Conservation (phyloP, 2,113 vertebrate species). For the Seriola dumerili region DNA sequence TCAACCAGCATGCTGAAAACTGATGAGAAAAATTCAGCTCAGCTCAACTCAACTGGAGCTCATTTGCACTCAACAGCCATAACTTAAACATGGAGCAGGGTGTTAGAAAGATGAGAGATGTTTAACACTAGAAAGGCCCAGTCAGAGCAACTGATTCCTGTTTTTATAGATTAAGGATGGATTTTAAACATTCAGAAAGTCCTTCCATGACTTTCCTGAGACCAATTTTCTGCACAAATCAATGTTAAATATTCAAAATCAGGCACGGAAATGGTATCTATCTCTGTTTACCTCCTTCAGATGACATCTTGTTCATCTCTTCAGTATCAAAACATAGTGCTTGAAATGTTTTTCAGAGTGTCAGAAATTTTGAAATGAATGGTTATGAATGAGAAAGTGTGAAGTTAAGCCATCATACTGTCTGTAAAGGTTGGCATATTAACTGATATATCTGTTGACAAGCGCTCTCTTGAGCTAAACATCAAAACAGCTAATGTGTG, state of each 20-base stretch:
- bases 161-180: slow-evolving; percentile 24
- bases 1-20: slow-evolving; percentile 40
- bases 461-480: slow-evolving; percentile 2
- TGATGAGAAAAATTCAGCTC: slow-evolving; percentile 60
- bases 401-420: not conserved
- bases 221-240: slow-evolving; percentile 3
- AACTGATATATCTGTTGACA: not conserved
- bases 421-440: not conserved
- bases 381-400: not conserved
- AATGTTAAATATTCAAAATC: slow-evolving; percentile 13
- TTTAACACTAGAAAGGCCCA: slow-evolving; percentile 38
- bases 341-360: not conserved
- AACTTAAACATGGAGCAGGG: slow-evolving; percentile 47
- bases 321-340: not conserved
- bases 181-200: slow-evolving; percentile 25
- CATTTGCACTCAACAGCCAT: slow-evolving; percentile 57
- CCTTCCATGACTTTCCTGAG: slow-evolving; percentile 5
- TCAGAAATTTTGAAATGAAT: not conserved
- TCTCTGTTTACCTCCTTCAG: slow-evolving; percentile 12
- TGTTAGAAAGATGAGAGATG: slow-evolving; percentile 47
- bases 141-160: slow-evolving; percentile 15
- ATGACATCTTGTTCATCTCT: slow-evolving; percentile 13
- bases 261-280: slow-evolving; percentile 14
- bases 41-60: slow-evolving; percentile 54
- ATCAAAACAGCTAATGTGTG: not conserved